Percentiles rank a stretch among this genome's conserved stretches.
Conservation (phyloP, 92 coral and sea anemone genomes). For the Virgularia gustaviana region DNA sequence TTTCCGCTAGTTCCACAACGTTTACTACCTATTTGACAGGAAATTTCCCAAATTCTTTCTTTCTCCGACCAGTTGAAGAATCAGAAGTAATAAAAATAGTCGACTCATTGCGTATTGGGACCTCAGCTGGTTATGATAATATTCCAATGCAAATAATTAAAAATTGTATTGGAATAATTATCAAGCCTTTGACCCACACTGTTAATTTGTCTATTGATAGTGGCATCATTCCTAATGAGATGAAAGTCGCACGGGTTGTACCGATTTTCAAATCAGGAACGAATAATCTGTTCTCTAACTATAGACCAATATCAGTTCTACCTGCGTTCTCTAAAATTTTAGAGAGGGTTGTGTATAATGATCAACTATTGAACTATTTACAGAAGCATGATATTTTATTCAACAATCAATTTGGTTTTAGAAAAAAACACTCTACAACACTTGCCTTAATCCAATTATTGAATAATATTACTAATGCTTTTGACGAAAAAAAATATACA, state of each 20-base stretch:
- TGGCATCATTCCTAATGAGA: conserved; percentile 39
- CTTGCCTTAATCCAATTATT: conserved; percentile 35
- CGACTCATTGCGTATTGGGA: conserved; percentile 29
- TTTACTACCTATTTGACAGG: conserved; percentile 3
- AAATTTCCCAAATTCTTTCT: conserved; percentile 11
- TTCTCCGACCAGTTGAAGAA: neutral
- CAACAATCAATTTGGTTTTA: conserved; percentile 45
- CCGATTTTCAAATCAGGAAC: conserved; percentile 4
- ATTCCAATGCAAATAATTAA: conserved; percentile 14
- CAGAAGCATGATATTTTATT: conserved; percentile 23
- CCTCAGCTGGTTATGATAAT: conserved; percentile 22
- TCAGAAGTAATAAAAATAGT: conserved; percentile 17
- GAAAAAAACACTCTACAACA: conserved; percentile 49
- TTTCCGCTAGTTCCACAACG: conserved; percentile 24
- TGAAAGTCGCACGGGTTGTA: conserved; percentile 28
- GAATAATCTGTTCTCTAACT: neutral
- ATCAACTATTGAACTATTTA: conserved; percentile 35
- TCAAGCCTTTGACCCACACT: conserved; percentile 28
- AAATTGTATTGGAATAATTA: conserved; percentile 5
- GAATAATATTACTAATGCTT: too few relatives aligned
- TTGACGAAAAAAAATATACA: too few relatives aligned
- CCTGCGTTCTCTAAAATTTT: conserved; percentile 46
- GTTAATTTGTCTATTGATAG: conserved; percentile 21
- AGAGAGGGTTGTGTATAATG: conserved; percentile 36
- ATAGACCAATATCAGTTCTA: conserved; percentile 27